A percentile compares a stretch with the other conserved stretches of the same genome.
These are phyloP conservation scores for Lissocephala sabroskyi DNA, from an alignment of 2,888 invertebrate species.

Conservation along the genomic window DNA sequence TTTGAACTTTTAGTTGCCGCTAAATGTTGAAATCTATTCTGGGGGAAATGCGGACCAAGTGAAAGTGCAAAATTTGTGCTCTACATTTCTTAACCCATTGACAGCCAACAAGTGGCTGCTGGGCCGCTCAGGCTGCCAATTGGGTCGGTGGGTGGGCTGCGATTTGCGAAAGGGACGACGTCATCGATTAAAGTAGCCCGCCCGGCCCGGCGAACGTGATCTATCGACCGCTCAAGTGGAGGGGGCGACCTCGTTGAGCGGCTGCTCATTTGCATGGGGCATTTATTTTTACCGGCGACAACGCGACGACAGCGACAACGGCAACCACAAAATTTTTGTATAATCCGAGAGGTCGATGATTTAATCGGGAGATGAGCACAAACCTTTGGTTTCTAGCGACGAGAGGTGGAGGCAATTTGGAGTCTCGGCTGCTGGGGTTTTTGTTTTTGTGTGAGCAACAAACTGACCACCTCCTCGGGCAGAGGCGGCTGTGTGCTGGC, in stretches of 20 bases:
- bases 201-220: constrained; percentile 14
- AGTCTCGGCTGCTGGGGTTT: constrained; percentile 32
- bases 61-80: too few species aligned
- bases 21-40: constrained; percentile 31
- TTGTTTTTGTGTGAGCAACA: constrained; percentile 34
- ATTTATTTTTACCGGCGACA: background rate
- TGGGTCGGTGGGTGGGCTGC: constrained; percentile 15
- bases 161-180: constrained; percentile 24
- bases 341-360: constrained; percentile 38
- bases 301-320: background rate
- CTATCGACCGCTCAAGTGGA: too few species aligned
- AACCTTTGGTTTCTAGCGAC: constrained; percentile 63
- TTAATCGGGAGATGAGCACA: constrained; percentile 49
- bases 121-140: too few species aligned
- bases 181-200: constrained; percentile 47
- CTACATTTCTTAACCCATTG: too few species aligned
- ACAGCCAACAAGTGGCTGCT: too few species aligned
- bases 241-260: background rate
- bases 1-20: constrained; percentile 37
- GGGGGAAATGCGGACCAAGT: constrained; percentile 40
- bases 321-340: background rate
- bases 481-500: constrained; percentile 58
- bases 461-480: constrained; percentile 50
- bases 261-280: background rate
- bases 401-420: constrained; percentile 21